Evolutionary conservation across 2,888 invertebrate genomes (phyloP).

Genomic region (Drosophila eohydei): DNA sequence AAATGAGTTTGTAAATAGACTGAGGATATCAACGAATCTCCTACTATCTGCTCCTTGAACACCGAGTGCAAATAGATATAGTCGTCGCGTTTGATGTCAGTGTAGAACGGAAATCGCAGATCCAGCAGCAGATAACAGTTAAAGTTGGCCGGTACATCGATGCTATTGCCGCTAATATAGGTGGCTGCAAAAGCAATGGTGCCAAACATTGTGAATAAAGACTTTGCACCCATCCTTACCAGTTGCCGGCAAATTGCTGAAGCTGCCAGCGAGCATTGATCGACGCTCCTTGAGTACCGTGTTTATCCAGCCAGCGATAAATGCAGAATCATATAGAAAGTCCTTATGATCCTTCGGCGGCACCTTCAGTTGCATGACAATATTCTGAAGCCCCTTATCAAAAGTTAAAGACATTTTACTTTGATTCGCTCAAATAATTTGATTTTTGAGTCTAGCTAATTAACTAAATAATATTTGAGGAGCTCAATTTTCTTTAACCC

Average conservation of each 20-base stretch:
- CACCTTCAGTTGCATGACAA: slow-evolving; percentile 14
- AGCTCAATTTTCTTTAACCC: neutral
- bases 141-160: slow-evolving; percentile 26
- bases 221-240: slow-evolving; percentile 3
- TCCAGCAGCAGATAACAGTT: slow-evolving; percentile 36
- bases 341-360: slow-evolving; percentile 10
- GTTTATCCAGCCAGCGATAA: slow-evolving; percentile 20
- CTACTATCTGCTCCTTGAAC: neutral
- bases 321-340: slow-evolving; percentile 14
- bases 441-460: neutral
- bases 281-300: slow-evolving; percentile 1
- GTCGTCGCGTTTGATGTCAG: neutral
- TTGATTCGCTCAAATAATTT: neutral
- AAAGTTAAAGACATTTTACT: slow-evolving; percentile 7
- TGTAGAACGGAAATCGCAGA: slow-evolving; percentile 8
- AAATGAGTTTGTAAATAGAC: slow-evolving; percentile 25
- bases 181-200: slow-evolving; percentile 8
- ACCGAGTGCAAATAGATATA: slow-evolving; percentile 24
- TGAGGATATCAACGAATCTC: slow-evolving; percentile 2
- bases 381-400: slow-evolving; percentile 15
- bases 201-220: neutral
- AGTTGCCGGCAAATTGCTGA: slow-evolving; percentile 23
- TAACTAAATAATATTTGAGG: neutral
- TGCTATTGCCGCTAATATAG: slow-evolving; percentile 9
- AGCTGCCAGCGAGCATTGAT: slow-evolving; percentile 26